These are phyloP conservation scores for Excalfactoria chinensis DNA, from an alignment of 2,113 vertebrate genomes.

Conservation along the genomic window DNA sequence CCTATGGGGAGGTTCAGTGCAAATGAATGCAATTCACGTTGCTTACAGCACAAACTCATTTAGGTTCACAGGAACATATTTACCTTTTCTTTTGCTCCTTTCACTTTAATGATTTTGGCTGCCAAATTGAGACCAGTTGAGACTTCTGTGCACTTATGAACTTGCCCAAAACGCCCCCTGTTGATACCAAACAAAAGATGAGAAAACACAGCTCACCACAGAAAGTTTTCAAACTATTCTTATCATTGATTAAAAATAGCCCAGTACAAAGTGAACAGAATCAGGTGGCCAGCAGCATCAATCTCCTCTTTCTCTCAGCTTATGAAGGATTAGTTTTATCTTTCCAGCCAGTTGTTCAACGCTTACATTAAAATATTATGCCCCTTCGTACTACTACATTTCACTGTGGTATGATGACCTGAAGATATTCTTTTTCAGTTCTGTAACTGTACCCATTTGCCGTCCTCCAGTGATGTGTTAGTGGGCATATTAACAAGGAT, in stretches of 20 bases:
- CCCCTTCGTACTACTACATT: neutral
- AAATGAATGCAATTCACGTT: neutral
- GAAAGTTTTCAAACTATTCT: conserved; percentile 56
- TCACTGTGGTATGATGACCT: neutral
- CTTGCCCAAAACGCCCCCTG: conserved; percentile 91
- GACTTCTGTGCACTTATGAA: conserved; percentile 86
- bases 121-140: conserved; percentile 85
- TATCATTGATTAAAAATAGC: conserved; percentile 78
- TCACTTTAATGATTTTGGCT: conserved; percentile 91
- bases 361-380: conserved; percentile 69
- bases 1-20: fast-evolving
- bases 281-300: conserved; percentile 58
- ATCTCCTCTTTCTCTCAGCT: conserved; percentile 71
- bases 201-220: neutral
- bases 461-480: conserved; percentile 49
- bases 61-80: neutral
- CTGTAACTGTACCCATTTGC: neutral
- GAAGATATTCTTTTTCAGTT: neutral
- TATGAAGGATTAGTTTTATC: conserved; percentile 76
- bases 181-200: neutral
- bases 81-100: conserved; percentile 86
- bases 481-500: conserved; percentile 48
- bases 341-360: conserved; percentile 75
- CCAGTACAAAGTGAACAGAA: conserved; percentile 65
- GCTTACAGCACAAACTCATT: neutral